A percentile compares a stretch with the other conserved stretches of the same genome.
Conservation (phyloP, 2,113 vertebrate genomes). For the Bambusicola thoracicus region DNA sequence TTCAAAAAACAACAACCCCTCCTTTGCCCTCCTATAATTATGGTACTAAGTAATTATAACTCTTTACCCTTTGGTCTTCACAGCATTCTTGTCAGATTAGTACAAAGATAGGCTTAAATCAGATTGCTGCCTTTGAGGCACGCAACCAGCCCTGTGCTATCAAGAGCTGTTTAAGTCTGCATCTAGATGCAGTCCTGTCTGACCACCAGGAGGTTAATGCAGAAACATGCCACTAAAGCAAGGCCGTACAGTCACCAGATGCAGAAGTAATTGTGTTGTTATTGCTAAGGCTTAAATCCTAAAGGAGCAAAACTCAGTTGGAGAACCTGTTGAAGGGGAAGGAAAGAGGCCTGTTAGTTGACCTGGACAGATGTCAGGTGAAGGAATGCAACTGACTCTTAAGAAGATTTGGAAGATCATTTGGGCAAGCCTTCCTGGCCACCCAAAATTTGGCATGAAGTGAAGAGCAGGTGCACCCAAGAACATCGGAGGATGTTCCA, state of each 20-base stretch:
- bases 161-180: neutral
- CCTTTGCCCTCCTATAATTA: slow-evolving; percentile 36
- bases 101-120: slow-evolving; percentile 30
- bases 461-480: slow-evolving; percentile 19
- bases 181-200: neutral
- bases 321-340: neutral
- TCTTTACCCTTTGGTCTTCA: slow-evolving; percentile 56
- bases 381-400: neutral
- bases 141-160: neutral
- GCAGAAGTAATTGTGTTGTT: slow-evolving; percentile 25
- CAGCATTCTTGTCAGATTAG: slow-evolving; percentile 53
- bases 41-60: slow-evolving; percentile 36
- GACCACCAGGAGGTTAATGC: accelerated
- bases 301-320: neutral
- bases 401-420: neutral
- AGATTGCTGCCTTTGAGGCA: neutral
- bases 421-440: slow-evolving; percentile 4
- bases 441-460: slow-evolving; percentile 30
- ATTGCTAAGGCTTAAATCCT: neutral
- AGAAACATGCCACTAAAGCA: neutral
- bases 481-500: neutral
- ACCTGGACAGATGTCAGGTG: slow-evolving; percentile 1
- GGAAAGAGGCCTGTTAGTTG: neutral
- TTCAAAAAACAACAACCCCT: slow-evolving; percentile 22
- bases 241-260: neutral